These are phyloP conservation scores for Odocoileus hemionus DNA, from an alignment of 2,113 vertebrate genomes.

Conservation along the genomic window DNA sequence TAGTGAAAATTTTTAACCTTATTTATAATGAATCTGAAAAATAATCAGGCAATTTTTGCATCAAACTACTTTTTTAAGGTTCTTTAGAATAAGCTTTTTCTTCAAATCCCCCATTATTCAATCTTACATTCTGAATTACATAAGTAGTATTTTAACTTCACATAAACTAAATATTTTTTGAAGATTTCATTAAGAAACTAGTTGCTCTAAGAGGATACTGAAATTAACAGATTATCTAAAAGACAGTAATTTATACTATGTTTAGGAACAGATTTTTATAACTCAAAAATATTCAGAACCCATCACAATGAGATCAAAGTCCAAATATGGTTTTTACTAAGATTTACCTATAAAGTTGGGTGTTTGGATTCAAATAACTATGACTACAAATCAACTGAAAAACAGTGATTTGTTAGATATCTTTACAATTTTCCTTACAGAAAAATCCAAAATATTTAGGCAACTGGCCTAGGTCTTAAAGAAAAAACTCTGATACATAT, in stretches of 20 bases:
- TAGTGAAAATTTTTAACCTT: not conserved
- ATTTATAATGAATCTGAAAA: constrained; percentile 17
- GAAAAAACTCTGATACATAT: not conserved
- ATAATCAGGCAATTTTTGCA: not conserved
- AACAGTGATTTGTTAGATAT: not conserved
- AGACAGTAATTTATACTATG: not conserved
- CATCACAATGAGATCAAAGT: not conserved
- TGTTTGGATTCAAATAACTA: constrained; percentile 26
- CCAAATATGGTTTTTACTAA: not conserved
- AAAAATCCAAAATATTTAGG: constrained; percentile 29
- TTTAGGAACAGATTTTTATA: not conserved
- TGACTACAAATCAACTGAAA: constrained; percentile 6
- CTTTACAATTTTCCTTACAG: not conserved
- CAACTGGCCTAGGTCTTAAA: not conserved
- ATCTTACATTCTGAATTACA: constrained; percentile 19
- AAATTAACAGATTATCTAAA: constrained; percentile 33
- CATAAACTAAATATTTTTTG: not conserved
- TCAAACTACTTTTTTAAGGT: not conserved
- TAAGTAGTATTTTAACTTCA: constrained; percentile 35
- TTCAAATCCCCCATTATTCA: constrained; percentile 10
- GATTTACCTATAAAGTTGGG: not conserved
- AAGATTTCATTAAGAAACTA: constrained; percentile 27
- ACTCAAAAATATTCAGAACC: constrained; percentile 19
- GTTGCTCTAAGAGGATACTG: not conserved
- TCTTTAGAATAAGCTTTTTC: constrained; percentile 8